These are phyloP conservation scores for Prionailurus viverrinus DNA, from an alignment of 2,113 vertebrate genomes.

Conservation along the genomic window DNA sequence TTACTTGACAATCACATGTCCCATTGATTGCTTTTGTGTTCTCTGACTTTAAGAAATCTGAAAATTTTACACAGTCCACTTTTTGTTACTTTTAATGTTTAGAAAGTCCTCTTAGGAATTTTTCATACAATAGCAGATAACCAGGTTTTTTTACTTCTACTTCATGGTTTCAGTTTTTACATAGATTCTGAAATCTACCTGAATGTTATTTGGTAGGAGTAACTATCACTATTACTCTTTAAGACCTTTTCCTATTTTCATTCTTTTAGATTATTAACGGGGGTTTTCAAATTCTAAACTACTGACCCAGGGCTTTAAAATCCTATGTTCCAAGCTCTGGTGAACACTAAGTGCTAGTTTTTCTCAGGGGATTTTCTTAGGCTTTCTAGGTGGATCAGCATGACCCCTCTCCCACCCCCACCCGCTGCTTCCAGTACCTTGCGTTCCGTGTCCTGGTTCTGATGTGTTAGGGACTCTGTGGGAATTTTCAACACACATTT, in stretches of 20 bases:
- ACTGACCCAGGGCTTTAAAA: background rate
- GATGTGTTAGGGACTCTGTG: background rate
- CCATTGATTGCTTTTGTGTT: background rate
- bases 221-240: background rate
- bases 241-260: background rate
- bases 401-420: too few species aligned
- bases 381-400: background rate
- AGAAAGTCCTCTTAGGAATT: background rate
- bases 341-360: background rate
- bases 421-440: too few species aligned
- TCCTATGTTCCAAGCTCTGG: background rate
- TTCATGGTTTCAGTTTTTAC: background rate
- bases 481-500: background rate
- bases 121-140: background rate
- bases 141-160: background rate
- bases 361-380: background rate
- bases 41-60: background rate
- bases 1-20: background rate
- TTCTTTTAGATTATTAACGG: background rate
- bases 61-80: background rate
- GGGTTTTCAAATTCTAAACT: background rate
- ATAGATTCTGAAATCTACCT: background rate
- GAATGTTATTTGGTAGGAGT: background rate
- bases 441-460: background rate
- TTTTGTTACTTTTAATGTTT: background rate